Evolutionary conservation across 2,888 invertebrate species (phyloP), one percentile per base, ranked within the genome.

Genomic region (Hyalella azteca): DNA sequence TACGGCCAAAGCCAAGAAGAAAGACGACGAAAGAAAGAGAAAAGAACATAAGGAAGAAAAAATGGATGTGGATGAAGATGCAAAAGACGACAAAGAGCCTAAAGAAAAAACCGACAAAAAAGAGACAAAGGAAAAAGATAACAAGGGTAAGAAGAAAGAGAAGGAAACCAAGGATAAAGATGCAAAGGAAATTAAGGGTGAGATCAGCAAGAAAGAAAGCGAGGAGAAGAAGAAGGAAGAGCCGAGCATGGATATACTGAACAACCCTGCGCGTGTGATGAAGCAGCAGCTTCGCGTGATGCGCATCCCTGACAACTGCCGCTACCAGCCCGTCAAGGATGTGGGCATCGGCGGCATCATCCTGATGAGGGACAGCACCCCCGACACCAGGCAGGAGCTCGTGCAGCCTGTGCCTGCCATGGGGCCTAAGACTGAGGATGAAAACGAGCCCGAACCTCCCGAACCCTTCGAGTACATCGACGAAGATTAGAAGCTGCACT

Each of bases 381-480:
- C 94, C 11, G 84, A 83, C n/a, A 92, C 91, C 0, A 95, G 97
- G 87, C 92, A 93, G 81, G 80, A 84, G 73, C 78, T 85, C 75
- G 84, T 85, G 49, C 82, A 85, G 73, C 82, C 82, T 32, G 83
- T 85, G 11, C 81, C 82, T 86, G 88, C 89, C 75, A 88, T 89
- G 39, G 90, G 90, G n/a, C 89, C 89, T 7, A 86, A 87, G 39
- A 88, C 89, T 26, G 97, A 97, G 85, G 98, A 98, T 87, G 96
- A 96, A 86, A 95, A 95, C 87, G 98, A 98, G 89, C 97, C 98
- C 0, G 96, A 96, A 86, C 96, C 97, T 60, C 98, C 98, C 87
- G 97, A 97, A 90, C 96, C 98, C 85, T 98, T 98, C 88, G 97
- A 97, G 89, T 98, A 95, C 89, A 92, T 92, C 86, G 97, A 98